These are phyloP conservation scores for Siphamia tubifer DNA, from an alignment of 2,113 vertebrate genomes.

Conservation along the genomic window DNA sequence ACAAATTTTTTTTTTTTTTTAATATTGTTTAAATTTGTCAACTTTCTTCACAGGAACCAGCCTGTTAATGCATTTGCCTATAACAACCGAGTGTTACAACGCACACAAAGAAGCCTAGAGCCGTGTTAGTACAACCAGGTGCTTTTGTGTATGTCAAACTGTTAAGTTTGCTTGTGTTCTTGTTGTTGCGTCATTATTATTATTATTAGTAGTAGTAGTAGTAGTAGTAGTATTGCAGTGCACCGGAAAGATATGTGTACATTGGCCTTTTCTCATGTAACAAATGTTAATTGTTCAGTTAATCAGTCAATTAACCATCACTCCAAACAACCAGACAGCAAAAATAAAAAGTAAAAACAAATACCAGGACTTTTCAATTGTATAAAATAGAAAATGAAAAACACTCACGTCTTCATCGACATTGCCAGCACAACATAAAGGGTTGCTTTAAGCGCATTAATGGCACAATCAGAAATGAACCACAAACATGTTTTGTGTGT, in stretches of 20 bases:
- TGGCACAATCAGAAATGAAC: conserved; percentile 87
- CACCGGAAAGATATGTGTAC: conserved; percentile 57
- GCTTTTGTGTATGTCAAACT: conserved; percentile 31
- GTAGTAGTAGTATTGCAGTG: no score
- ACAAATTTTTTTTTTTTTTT: conserved; percentile 49
- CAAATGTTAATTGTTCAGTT: conserved; percentile 57
- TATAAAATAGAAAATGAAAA: conserved; percentile 67
- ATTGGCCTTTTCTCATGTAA: conserved; percentile 65
- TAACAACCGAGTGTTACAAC: conserved; percentile 41
- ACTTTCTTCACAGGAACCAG: conserved; percentile 86
- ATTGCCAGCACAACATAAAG: conserved; percentile 72
- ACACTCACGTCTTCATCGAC: conserved; percentile 74
- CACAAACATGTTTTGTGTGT: conserved; percentile 61
- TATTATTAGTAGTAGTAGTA: no score
- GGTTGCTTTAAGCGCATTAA: conserved; percentile 76
- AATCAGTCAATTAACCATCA: conserved; percentile 56
- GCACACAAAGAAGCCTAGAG: conserved; percentile 39
- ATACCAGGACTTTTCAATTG: conserved; percentile 65
- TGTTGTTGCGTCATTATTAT: conserved; percentile 53
- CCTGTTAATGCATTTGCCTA: conserved; percentile 79
- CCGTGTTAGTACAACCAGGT: conserved; percentile 23
- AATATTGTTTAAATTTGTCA: conserved; percentile 74
- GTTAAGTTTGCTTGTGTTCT: conserved; percentile 43
- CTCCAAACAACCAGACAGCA: conserved; percentile 61
- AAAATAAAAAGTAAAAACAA: conserved; percentile 65